Percentiles rank a stretch among this genome's conserved stretches.
phyloP scores from a whole-genome alignment of 23 tunicate genomes.

The Ciona savignyi region DNA sequence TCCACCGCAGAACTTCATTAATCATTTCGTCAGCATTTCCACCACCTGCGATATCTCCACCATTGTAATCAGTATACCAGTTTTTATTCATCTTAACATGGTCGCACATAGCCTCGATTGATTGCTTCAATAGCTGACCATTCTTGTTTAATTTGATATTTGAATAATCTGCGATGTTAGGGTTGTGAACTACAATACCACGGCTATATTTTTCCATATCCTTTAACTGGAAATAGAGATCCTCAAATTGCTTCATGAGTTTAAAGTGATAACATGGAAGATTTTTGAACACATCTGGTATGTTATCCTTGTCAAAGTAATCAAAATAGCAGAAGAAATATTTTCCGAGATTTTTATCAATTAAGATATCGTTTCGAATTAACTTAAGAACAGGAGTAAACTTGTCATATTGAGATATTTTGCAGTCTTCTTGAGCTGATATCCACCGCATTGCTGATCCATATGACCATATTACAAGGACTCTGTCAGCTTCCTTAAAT shows the following conservation, averaged over 20 bases:
- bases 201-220: conserved; percentile 27
- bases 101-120: background rate
- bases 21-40: background rate
- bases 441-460: conserved; percentile 13
- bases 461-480: conserved; percentile 38
- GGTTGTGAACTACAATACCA: background rate
- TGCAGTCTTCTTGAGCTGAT: background rate
- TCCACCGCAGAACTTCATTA: no score
- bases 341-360: conserved; percentile 24
- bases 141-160: background rate
- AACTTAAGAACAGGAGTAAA: conserved; percentile 34
- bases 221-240: conserved; percentile 34
- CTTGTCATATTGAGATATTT: conserved; percentile 3
- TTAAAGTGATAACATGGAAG: conserved; percentile 13
- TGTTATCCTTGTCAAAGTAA: conserved; percentile 21
- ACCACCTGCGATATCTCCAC: background rate
- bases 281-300: conserved; percentile 29
- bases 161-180: background rate
- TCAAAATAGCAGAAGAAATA: conserved; percentile 43
- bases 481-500: conserved; percentile 26
- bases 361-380: conserved; percentile 18
- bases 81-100: background rate
- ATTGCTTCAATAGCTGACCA: background rate
- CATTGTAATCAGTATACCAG: background rate
- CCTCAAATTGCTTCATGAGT: conserved; percentile 54